phyloP scores from a whole-genome alignment of 2,113 vertebrate species.

The Dasypus novemcinctus region DNA sequence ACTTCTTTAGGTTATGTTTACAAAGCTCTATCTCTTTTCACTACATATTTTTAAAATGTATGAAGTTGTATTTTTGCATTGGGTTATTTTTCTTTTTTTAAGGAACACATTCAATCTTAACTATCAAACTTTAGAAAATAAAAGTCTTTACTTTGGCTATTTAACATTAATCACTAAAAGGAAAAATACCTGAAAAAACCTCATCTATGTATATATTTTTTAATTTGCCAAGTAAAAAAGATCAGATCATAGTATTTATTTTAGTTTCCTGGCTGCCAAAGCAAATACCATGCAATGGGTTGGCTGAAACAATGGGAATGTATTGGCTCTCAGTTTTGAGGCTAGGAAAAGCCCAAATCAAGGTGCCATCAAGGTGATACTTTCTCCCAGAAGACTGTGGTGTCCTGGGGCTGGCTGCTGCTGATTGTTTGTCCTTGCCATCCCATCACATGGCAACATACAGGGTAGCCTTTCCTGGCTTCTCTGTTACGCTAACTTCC shows the following conservation, averaged over 20 bases:
- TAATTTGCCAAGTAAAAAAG: conserved; percentile 33
- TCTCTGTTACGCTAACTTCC: too few relatives aligned
- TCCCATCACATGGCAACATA: too few relatives aligned
- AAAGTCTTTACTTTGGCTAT: not conserved
- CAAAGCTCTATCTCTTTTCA: conserved; percentile 10
- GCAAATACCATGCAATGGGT: too few relatives aligned
- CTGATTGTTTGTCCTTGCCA: too few relatives aligned
- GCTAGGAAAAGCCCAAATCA: too few relatives aligned
- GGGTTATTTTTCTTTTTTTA: not conserved
- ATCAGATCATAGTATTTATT: not conserved
- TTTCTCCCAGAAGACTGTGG: too few relatives aligned
- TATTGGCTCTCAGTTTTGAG: too few relatives aligned
- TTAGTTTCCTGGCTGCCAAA: too few relatives aligned
- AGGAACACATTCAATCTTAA: conserved; percentile 2
- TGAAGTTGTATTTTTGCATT: not conserved
- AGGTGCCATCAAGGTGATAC: too few relatives aligned
- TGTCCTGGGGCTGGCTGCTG: too few relatives aligned
- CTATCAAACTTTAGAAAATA: conserved; percentile 24
- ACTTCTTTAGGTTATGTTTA: not conserved
- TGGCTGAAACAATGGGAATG: too few relatives aligned
- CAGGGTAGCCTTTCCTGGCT: too few relatives aligned
- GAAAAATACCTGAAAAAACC: not conserved
- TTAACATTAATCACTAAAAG: not conserved
- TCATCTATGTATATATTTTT: not conserved
- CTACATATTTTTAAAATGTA: not conserved